These are phyloP conservation scores for Corvus hawaiiensis DNA, from an alignment of 2,113 vertebrate genomes.

Conservation along the genomic window DNA sequence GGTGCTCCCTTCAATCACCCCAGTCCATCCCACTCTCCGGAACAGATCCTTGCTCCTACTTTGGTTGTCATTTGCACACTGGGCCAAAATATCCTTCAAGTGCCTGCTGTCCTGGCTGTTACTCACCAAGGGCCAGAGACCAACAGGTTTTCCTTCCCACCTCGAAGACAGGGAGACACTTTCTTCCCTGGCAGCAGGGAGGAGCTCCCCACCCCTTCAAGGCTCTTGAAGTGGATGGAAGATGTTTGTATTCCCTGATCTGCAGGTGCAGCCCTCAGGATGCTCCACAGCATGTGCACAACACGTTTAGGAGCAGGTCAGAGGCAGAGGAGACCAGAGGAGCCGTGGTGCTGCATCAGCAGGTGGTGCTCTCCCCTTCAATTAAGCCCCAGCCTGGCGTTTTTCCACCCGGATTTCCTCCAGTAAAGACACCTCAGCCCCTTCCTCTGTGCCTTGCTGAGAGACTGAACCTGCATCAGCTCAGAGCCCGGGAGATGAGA, in stretches of 20 bases:
- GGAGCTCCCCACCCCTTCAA: neutral
- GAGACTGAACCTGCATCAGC: neutral
- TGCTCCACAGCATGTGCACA: neutral
- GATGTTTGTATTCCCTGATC: accelerated
- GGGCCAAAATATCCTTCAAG: neutral
- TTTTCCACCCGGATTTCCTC: neutral
- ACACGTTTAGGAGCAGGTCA: neutral
- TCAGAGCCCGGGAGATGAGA: neutral
- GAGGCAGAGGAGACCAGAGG: neutral
- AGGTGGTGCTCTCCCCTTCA: conserved; percentile 45
- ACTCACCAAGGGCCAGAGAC: neutral
- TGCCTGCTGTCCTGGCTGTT: neutral
- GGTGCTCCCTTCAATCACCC: neutral
- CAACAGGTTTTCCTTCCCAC: neutral
- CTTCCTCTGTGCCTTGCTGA: neutral
- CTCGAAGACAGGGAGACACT: neutral
- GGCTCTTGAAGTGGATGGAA: neutral
- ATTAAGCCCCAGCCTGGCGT: neutral
- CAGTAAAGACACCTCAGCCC: neutral
- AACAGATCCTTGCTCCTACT: neutral
- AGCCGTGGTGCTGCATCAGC: neutral
- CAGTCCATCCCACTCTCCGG: neutral
- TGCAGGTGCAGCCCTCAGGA: neutral
- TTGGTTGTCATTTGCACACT: neutral
- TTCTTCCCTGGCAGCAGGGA: neutral